phyloP scores from a whole-genome alignment of 2,888 invertebrate genomes.

The Yponomeuta plumbellus region DNA sequence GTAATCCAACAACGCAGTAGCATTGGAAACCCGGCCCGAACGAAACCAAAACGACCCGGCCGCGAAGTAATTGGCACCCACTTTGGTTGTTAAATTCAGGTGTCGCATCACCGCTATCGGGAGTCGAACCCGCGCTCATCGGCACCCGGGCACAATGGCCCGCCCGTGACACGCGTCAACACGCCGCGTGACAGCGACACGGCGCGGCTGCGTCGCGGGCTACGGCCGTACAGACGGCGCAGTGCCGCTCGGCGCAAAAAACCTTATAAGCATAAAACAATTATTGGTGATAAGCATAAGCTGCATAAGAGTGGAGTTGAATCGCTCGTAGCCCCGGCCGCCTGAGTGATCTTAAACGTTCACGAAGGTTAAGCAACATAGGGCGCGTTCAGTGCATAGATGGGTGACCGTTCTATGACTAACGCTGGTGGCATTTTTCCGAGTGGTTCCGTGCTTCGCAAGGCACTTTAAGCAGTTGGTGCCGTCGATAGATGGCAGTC shows the following conservation, averaged over 20 bases:
- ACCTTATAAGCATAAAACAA: too few relatives aligned
- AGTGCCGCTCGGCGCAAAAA: background rate
- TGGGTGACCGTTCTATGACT: too few relatives aligned
- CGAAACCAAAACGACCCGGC: background rate
- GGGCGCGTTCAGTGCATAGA: too few relatives aligned
- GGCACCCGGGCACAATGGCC: slow-evolving; percentile 45
- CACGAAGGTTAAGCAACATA: too few relatives aligned
- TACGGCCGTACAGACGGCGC: background rate
- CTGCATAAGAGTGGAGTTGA: too few relatives aligned
- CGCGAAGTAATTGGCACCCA: background rate
- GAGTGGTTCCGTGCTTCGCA: too few relatives aligned
- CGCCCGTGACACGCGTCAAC: slow-evolving; percentile 36
- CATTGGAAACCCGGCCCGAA: background rate
- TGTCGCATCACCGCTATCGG: background rate
- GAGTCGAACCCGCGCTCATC: slow-evolving; percentile 12
- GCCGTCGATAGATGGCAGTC: too few relatives aligned
- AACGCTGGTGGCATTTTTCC: too few relatives aligned
- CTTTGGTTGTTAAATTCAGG: slow-evolving; percentile 1
- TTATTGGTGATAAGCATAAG: too few relatives aligned
- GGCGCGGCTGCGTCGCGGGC: background rate
- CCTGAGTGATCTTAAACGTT: too few relatives aligned
- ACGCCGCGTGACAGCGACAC: slow-evolving; percentile 23
- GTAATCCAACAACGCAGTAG: background rate
- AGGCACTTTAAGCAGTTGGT: too few relatives aligned
- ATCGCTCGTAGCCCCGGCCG: too few relatives aligned